phyloP scores from a whole-genome alignment of 2,113 vertebrate species.

The Anser brachyrhynchus region DNA sequence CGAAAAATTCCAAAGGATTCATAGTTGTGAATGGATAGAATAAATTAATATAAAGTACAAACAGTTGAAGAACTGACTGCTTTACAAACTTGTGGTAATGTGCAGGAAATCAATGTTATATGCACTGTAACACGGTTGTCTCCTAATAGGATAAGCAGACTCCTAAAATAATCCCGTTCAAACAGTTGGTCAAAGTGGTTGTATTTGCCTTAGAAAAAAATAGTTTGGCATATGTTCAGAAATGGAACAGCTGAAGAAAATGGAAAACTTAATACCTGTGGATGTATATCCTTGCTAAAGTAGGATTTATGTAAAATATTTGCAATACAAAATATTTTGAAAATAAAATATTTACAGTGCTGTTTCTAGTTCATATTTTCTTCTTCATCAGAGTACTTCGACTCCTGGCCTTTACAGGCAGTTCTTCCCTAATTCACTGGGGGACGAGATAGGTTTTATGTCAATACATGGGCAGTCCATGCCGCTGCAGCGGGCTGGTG shows the following conservation, averaged over 20 bases:
- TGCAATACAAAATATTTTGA: neutral
- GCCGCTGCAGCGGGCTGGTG: too few relatives aligned
- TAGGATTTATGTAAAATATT: neutral
- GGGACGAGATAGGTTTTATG: rapidly evolving
- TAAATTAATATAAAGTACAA: neutral
- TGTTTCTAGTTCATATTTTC: neutral
- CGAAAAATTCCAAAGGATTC: neutral
- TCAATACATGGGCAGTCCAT: neutral
- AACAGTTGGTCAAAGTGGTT: neutral
- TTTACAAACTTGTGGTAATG: neutral
- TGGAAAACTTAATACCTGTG: neutral
- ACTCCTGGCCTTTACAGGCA: neutral
- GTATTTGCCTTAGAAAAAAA: neutral
- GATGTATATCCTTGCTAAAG: neutral
- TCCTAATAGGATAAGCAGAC: neutral
- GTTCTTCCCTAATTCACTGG: rapidly evolving
- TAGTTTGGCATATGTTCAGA: neutral
- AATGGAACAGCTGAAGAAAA: neutral
- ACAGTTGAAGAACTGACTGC: neutral
- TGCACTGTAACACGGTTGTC: neutral
- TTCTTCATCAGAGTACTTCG: neutral
- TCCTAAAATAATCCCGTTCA: neutral
- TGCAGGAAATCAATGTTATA: neutral
- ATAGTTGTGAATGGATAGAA: neutral
- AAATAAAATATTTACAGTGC: too few relatives aligned